Evolutionary conservation across 2,888 invertebrate genomes (phyloP).

Genomic region (Amphipoea oculea): DNA sequence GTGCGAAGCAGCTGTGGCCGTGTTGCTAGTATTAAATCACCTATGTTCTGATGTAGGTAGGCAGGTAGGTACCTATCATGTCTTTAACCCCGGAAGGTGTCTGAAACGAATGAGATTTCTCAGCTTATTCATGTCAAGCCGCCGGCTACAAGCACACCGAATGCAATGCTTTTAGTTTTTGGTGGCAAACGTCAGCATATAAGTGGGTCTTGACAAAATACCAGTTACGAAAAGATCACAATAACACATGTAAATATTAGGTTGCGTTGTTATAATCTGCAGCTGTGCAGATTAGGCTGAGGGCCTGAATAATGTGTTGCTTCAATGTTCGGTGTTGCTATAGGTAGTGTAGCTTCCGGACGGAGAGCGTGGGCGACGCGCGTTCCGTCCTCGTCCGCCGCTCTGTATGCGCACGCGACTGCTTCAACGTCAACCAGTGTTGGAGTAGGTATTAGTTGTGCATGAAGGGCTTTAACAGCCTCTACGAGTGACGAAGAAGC

Average conservation of each 20-base stretch:
- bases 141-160: not conserved
- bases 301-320: constrained; percentile 28
- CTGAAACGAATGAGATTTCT: not conserved
- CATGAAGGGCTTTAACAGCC: not conserved
- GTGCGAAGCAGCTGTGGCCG: not conserved
- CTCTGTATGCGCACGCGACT: not conserved
- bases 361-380: constrained; percentile 33
- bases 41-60: not conserved
- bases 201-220: not conserved
- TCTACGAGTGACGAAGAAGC: not conserved
- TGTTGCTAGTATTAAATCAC: not conserved
- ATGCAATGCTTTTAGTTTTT: not conserved
- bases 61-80: not conserved
- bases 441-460: not conserved
- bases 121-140: not conserved
- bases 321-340: constrained; percentile 9
- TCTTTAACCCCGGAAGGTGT: not conserved
- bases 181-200: not conserved
- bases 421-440: not conserved
- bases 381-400: constrained; percentile 11
- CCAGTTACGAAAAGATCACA: not conserved
- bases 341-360: constrained; percentile 38
- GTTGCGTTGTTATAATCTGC: constrained; percentile 16
- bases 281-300: constrained; percentile 40
- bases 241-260: not conserved